phyloP scores from a whole-genome alignment of 2,113 vertebrate species.

The Microcebus murinus region DNA sequence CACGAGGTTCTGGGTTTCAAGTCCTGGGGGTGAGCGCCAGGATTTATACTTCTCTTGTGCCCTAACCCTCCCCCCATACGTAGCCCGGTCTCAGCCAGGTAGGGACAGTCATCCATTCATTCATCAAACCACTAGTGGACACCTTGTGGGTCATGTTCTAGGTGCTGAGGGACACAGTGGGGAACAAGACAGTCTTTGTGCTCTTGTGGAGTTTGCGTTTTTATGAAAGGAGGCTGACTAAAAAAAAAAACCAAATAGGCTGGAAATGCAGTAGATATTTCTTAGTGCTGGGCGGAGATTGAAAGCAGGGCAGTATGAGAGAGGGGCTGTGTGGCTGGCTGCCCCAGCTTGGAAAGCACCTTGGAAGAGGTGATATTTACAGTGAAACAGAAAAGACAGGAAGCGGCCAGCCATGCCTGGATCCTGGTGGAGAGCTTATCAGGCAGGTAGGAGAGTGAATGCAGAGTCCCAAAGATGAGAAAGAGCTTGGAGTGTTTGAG shows the following conservation, averaged over 20 bases:
- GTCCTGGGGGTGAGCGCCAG: background rate
- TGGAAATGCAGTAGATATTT: background rate
- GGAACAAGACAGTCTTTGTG: background rate
- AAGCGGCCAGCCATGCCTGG: rapidly evolving
- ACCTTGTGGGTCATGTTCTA: background rate
- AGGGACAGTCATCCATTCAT: background rate
- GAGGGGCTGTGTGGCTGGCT: too few species aligned
- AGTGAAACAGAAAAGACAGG: background rate
- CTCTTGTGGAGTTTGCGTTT: background rate
- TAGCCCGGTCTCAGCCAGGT: background rate
- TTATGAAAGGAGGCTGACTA: background rate
- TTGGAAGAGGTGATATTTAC: background rate
- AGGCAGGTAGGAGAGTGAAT: background rate
- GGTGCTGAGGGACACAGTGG: background rate
- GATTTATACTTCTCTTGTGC: background rate
- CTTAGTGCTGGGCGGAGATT: background rate
- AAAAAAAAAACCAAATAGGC: background rate
- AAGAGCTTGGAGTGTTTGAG: too few species aligned
- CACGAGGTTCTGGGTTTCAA: background rate
- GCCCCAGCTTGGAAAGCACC: background rate
- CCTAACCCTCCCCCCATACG: background rate
- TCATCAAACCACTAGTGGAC: too few species aligned
- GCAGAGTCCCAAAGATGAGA: background rate
- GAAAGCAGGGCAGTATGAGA: background rate
- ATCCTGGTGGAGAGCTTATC: background rate